Evolutionary conservation across 1,140 invertebrate genomes (phyloP).

Genomic region (Plodia interpunctella): DNA sequence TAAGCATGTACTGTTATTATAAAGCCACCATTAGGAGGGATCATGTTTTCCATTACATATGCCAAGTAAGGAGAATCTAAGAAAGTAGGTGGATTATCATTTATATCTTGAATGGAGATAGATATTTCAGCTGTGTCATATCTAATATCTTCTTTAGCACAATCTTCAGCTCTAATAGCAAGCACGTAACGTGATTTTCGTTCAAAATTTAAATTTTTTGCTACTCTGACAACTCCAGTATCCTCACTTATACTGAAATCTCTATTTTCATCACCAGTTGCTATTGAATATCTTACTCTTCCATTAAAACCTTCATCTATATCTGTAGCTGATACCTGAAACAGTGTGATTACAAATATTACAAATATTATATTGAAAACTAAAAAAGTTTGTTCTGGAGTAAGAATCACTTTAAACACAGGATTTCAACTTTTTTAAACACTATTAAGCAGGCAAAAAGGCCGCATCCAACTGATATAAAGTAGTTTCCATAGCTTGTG

Average conservation of each 20-base stretch:
- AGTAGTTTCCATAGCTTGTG: no score
- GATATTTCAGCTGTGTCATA: conserved; percentile 85
- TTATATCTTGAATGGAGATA: conserved; percentile 91
- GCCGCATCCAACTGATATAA: no score
- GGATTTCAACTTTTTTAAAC: no score
- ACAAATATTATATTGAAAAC: not conserved
- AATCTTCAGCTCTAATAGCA: conserved; percentile 92
- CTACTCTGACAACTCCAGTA: conserved; percentile 90
- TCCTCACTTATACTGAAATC: conserved; percentile 95
- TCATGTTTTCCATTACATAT: conserved; percentile 94
- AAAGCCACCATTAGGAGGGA: conserved; percentile 86
- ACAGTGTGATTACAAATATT: conserved; percentile 12
- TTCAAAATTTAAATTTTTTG: conserved; percentile 95
- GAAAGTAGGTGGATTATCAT: conserved; percentile 96
- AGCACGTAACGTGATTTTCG: conserved; percentile 89
- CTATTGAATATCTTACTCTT: conserved; percentile 90
- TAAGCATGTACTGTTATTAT: conserved; percentile 89
- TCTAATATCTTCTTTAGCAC: conserved; percentile 81
- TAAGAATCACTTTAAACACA: no score
- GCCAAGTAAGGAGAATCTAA: conserved; percentile 93
- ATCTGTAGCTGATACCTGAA: conserved; percentile 93
- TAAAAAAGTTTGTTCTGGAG: no score
- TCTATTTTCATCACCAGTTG: conserved; percentile 92
- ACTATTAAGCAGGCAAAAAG: no score
- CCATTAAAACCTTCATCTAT: conserved; percentile 93